Percentiles rank a stretch among this genome's conserved stretches.
Evolutionary conservation across 2,888 invertebrate species (phyloP).

Genomic region (Melikaiella ostensackeni): DNA sequence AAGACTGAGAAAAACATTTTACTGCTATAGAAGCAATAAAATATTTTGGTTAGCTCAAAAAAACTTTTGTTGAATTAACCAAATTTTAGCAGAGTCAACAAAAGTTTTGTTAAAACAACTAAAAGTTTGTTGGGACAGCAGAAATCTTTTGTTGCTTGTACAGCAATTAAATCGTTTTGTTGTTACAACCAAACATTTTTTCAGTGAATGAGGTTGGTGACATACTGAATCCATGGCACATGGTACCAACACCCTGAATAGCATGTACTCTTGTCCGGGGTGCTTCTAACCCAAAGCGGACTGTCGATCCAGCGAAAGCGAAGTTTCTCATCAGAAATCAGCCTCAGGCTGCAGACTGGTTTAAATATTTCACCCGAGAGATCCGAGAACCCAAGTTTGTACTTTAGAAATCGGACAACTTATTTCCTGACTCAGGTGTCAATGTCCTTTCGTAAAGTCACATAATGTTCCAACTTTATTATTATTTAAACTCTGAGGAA

Average conservation of each 20-base stretch:
- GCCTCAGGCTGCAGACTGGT: constrained; percentile 65
- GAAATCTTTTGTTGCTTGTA: too few relatives aligned
- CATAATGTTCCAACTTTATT: neutral
- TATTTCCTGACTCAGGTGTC: constrained; percentile 3
- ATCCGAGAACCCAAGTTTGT: constrained; percentile 46
- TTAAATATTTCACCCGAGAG: constrained; percentile 68
- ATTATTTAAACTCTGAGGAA: neutral
- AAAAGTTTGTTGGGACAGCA: too few relatives aligned
- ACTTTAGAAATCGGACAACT: constrained; percentile 25
- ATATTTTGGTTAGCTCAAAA: too few relatives aligned
- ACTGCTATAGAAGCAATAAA: too few relatives aligned
- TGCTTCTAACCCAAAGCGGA: constrained; percentile 57
- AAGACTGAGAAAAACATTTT: too few relatives aligned
- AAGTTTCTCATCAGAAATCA: constrained; percentile 69
- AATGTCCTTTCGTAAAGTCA: neutral
- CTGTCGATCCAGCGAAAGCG: constrained; percentile 57
- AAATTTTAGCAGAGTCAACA: too few relatives aligned
- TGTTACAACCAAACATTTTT: neutral
- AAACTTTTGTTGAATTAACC: too few relatives aligned
- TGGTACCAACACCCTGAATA: constrained; percentile 51
- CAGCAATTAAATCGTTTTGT: too few relatives aligned
- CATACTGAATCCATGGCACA: constrained; percentile 40
- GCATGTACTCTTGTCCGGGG: constrained; percentile 48
- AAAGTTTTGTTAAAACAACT: too few relatives aligned
- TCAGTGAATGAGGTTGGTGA: constrained; percentile 4